These are phyloP conservation scores for Aldrovandia affinis DNA, from an alignment of 2,797 vertebrate species.

Conservation along the genomic window DNA sequence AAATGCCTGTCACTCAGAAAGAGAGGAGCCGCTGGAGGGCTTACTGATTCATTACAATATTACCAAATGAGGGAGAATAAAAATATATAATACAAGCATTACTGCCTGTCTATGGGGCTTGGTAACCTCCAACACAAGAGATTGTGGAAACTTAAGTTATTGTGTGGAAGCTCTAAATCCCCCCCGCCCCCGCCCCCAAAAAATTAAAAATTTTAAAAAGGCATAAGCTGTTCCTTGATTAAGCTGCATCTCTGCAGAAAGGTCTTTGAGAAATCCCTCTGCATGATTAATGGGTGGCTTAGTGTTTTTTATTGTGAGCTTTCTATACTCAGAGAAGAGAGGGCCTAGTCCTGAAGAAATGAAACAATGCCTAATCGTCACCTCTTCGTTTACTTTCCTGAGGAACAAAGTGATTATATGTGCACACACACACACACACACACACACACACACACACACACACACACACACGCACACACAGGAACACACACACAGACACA, in stretches of 20 bases:
- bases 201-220: background rate
- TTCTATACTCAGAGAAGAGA: constrained; percentile 1
- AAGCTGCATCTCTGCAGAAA: background rate
- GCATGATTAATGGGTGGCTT: constrained; percentile 16
- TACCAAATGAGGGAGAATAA: background rate
- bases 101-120: background rate
- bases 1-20: constrained; percentile 44
- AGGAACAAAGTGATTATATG: background rate
- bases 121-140: constrained; percentile 11
- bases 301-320: background rate
- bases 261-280: background rate
- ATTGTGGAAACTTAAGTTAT: background rate
- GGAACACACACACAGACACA: background rate
- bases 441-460: background rate
- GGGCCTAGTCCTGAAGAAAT: background rate
- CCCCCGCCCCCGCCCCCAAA: too few relatives aligned
- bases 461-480: background rate
- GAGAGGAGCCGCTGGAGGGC: constrained; percentile 43
- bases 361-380: background rate
- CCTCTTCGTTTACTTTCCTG: background rate
- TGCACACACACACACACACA: background rate
- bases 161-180: background rate
- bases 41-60: constrained; percentile 37
- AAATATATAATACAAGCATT: background rate
- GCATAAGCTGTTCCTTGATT: constrained; percentile 17